A percentile compares a stretch with the other conserved stretches of the same genome.
Evolutionary conservation across 2,888 invertebrate genomes (phyloP).

Genomic region (Leucania comma): DNA sequence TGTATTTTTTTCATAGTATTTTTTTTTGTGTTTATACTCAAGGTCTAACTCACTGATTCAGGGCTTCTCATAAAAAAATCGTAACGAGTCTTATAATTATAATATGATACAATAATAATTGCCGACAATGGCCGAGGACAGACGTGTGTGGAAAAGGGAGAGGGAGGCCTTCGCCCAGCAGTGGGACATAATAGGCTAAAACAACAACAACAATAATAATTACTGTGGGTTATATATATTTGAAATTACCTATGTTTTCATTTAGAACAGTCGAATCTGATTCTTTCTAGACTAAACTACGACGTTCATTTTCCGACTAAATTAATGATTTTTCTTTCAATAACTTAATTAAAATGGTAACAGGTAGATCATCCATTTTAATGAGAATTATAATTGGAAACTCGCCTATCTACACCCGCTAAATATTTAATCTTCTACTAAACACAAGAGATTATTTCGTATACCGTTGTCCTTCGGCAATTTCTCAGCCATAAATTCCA

Average conservation of each 20-base stretch:
- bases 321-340: neutral
- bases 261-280: too few relatives aligned
- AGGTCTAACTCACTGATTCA: neutral
- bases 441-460: constrained; percentile 10
- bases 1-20: neutral
- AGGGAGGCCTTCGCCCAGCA: too few relatives aligned
- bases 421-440: neutral
- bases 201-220: too few relatives aligned
- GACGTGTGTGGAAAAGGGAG: too few relatives aligned
- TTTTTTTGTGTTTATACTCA: neutral
- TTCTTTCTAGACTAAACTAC: too few relatives aligned
- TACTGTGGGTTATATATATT: neutral
- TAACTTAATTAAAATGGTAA: neutral
- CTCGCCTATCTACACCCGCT: neutral
- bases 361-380: neutral
- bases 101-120: too few relatives aligned
- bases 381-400: neutral
- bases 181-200: too few relatives aligned
- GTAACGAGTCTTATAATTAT: neutral
- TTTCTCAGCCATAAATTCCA: constrained; percentile 30
- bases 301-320: neutral
- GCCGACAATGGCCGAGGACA: too few relatives aligned
- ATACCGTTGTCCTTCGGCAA: constrained; percentile 1
- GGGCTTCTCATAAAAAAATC: neutral
- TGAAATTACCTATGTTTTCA: too few relatives aligned